phyloP scores from a whole-genome alignment of 2,113 vertebrate genomes.

The Eulacestoma nigropectus region DNA sequence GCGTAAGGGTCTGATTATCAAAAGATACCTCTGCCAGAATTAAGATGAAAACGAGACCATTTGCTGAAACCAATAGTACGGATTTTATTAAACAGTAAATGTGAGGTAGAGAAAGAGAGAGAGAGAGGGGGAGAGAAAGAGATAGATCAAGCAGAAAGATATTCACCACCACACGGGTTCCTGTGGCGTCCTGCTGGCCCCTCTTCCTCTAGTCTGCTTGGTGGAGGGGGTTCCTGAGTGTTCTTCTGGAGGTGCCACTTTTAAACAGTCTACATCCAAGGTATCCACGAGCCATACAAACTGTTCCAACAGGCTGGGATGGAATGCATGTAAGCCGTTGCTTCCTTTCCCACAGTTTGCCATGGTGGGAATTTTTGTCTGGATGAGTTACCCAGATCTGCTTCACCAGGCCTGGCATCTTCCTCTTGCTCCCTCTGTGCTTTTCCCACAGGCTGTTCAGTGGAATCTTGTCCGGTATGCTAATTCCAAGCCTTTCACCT shows the following conservation, averaged over 20 bases:
- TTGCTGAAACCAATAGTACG: neutral
- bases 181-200: neutral
- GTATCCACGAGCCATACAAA: accelerated
- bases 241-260: neutral
- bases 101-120: neutral
- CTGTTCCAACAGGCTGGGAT: neutral
- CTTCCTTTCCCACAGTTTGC: neutral
- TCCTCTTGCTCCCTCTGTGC: neutral
- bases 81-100: neutral
- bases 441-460: neutral
- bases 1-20: no score
- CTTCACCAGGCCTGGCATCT: neutral
- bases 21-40: neutral
- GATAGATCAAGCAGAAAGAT: neutral
- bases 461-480: accelerated
- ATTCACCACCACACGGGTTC: neutral
- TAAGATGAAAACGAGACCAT: accelerated
- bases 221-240: no score
- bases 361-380: neutral
- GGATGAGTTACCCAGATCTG: neutral
- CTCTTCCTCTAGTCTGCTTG: neutral
- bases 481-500: neutral
- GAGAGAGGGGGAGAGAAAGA: neutral
- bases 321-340: neutral
- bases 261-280: neutral